phyloP scores from a whole-genome alignment of 2,797 vertebrate species.

The Denticeps clupeoides region DNA sequence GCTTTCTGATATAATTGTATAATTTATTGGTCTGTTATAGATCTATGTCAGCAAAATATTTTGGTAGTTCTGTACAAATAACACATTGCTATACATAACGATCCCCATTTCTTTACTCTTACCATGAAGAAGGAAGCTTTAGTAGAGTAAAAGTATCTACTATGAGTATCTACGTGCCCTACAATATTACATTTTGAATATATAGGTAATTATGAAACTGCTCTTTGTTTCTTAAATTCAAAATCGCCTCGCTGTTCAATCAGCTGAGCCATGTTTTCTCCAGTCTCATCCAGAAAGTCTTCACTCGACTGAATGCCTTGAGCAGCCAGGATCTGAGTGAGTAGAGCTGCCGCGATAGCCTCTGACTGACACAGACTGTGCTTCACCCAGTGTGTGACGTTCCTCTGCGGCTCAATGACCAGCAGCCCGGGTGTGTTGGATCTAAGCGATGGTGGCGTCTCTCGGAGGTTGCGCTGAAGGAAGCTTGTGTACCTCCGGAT shows the following conservation, averaged over 20 bases:
- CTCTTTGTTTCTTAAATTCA: slow-evolving; percentile 16
- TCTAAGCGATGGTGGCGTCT: slow-evolving; percentile 7
- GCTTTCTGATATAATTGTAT: too few relatives aligned
- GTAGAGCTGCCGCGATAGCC: slow-evolving; percentile 17
- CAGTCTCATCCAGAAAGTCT: slow-evolving; percentile 28
- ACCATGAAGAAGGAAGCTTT: too few relatives aligned
- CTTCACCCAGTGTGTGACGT: slow-evolving; percentile 30
- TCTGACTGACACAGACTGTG: slow-evolving; percentile 30
- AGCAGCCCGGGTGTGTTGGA: slow-evolving; percentile 12
- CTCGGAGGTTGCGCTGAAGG: slow-evolving; percentile 24
- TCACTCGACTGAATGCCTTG: slow-evolving; percentile 24
- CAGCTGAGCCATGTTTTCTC: slow-evolving; percentile 20
- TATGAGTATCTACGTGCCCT: too few relatives aligned
- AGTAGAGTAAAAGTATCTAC: not conserved
- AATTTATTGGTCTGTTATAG: too few relatives aligned
- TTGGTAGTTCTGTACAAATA: too few relatives aligned
- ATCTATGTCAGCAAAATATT: too few relatives aligned
- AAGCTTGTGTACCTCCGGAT: slow-evolving; percentile 22
- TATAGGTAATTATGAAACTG: not conserved
- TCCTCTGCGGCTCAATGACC: slow-evolving; percentile 28
- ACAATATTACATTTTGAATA: too few relatives aligned
- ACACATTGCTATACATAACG: too few relatives aligned
- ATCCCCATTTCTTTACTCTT: too few relatives aligned
- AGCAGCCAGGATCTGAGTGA: slow-evolving; percentile 19
- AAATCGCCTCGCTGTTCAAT: slow-evolving; percentile 29